Evolutionary conservation across 2,113 vertebrate genomes (phyloP), one percentile per base, ranked within the genome.

Genomic region (Myiagra hebetior): DNA sequence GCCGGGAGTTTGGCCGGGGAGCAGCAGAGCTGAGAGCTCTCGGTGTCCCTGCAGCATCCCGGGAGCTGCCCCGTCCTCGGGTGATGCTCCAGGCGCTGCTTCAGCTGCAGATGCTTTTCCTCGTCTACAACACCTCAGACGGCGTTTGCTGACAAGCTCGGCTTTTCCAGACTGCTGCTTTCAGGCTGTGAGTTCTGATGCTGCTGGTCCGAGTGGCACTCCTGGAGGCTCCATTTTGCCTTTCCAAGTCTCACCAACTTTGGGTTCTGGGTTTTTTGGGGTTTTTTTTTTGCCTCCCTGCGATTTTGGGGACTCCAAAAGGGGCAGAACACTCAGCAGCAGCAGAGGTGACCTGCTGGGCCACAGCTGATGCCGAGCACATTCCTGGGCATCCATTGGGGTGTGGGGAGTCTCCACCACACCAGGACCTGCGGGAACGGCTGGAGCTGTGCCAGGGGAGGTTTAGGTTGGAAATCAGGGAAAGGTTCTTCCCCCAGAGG

Each of bases 371-470:
- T 11, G 46, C 15, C 0, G n/a, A 15, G 67, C 6, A 44, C 1
- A 6, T 49, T 30, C 50, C 33, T 17, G 59, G 3, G 41, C 13
- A 33, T 30, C 84, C 24, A 0, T 0, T n/a, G 77, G 63, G 3
- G 31, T 4, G 9, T 7, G n/a, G 28, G 57, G 31, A 23, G 11
- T 16, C 24, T 33, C 30, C 10, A 15, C 39, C n/a, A 42, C 30
- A 10, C 28, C 82, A 53, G 55, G 27, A 68, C 22, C 72, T 11
- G 24, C 1, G 47, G 39, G 46, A 44, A 13, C 0, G 6, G 47
- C 74, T 70, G 47, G 47, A 55, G 30, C 24, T 72, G 41, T 5
- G 8, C 5, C 10, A 41, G 13, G 47, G 17, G 1, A 17, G 64
- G 46, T 10, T 78, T 46, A 6, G 24, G 49, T 17, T 47, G 56